Base-by-base conservation (phyloP, 2,113 vertebrate genomes). In the Bubo bubo region DNA sequence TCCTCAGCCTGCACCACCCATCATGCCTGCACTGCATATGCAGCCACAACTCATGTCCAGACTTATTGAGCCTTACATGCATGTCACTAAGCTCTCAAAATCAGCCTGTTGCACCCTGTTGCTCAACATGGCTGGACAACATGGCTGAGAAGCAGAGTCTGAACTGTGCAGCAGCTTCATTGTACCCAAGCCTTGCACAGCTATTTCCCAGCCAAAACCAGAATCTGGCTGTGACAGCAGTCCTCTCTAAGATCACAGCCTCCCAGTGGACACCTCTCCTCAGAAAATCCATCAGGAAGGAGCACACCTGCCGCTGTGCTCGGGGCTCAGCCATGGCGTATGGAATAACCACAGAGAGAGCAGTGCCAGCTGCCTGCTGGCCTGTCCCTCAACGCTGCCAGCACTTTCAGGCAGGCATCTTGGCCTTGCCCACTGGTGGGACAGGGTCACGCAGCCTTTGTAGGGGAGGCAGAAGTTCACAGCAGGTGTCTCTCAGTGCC, bases 21-120 rank as follows among this genome's bases (percentile, higher is more conserved):
- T 24, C 1, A 0, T 18, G 9, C 2, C 35, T 86, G 12, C 2
- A 6, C 32, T 55, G 19, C 32, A 5, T 3, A 7, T 7, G 11
- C 32, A 76, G 43, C 35, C 30, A 26, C 49, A 68, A 28, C 14
- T 26, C 59, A 10, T 1, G 12, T 18, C 26, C 58, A 93, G 20
- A n/a, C 26, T 70, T n/a, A 18, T 0, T 8, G 11, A 81, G 17
- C 21, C 13, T 87, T 70, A 24, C 28, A 27, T 4, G 18, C 10
- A 21, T 2, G 17, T 17, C 34, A 47, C 23, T 24, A 41, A 64
- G 28, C 32, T 59, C 39, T 52, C 49, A 73, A 56, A 45, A 70
- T 50, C 59, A 60, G 21, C 14, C 28, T 5, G 0, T 12, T 35
- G 28, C 52, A 55, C 24, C 7, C 19, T 34, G 6, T 63, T 47